Conservation (phyloP, 2,888 invertebrate species). For the Nomada flava region DNA sequence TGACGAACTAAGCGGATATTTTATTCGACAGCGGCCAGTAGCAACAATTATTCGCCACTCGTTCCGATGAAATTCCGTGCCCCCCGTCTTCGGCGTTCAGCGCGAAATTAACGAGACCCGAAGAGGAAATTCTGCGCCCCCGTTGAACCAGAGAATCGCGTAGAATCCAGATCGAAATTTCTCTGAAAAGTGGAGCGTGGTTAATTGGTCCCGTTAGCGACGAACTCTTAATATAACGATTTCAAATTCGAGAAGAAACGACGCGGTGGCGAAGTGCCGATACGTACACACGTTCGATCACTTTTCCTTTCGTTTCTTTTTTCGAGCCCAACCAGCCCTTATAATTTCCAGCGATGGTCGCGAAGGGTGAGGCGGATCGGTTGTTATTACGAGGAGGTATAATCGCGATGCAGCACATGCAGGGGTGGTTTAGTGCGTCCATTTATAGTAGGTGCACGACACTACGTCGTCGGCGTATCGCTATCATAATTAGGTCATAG, state of each 20-base stretch:
- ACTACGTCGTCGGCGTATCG: constrained; percentile 58
- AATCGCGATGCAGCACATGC: constrained; percentile 57
- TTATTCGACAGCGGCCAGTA: too few relatives aligned
- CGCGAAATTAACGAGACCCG: neutral
- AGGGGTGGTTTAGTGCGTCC: constrained; percentile 64
- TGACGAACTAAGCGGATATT: too few relatives aligned
- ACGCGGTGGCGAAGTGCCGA: constrained; percentile 69
- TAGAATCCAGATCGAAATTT: neutral
- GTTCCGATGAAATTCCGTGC: too few relatives aligned
- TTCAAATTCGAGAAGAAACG: constrained; percentile 44
- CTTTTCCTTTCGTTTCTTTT: neutral
- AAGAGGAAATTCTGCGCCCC: neutral
- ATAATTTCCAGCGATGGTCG: constrained; percentile 14
- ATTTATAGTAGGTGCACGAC: constrained; percentile 65
- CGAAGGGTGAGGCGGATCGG: constrained; percentile 58
- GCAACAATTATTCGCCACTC: too few relatives aligned
- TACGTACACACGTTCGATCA: constrained; percentile 79
- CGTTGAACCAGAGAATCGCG: neutral
- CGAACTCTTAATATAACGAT: constrained; percentile 23
- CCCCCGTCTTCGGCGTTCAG: neutral
- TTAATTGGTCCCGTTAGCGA: constrained; percentile 26
- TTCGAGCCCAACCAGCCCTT: neutral
- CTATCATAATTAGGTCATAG: constrained; percentile 77
- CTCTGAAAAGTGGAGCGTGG: neutral
- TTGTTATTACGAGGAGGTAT: constrained; percentile 66